Conservation (phyloP, 1,140 invertebrate genomes). For the Lordiphosa stackelbergi region DNA sequence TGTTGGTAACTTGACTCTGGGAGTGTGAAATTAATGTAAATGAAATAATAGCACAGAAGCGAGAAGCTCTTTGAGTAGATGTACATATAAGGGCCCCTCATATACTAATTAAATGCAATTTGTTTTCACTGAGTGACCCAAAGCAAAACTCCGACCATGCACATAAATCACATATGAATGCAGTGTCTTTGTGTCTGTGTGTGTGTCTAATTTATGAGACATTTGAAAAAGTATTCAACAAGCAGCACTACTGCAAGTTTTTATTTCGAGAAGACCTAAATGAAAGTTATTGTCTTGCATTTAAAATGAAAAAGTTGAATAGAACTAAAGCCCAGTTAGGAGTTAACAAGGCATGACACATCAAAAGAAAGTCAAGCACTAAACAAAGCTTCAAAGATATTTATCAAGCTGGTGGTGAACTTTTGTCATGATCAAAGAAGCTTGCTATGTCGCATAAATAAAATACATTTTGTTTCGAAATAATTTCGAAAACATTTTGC, state of each 20-base stretch:
- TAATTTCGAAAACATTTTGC: too few species aligned
- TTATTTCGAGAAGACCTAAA: conserved; percentile 17
- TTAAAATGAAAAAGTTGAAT: conserved; percentile 24
- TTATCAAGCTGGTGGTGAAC: neutral
- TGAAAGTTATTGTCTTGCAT: conserved; percentile 34
- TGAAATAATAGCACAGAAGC: conserved; percentile 19
- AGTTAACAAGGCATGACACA: conserved; percentile 7
- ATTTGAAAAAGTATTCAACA: conserved; percentile 13
- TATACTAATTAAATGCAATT: conserved; percentile 46
- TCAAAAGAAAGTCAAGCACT: conserved; percentile 7
- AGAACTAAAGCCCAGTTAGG: conserved; percentile 21
- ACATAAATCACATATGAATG: conserved; percentile 31
- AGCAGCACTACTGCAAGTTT: conserved; percentile 11
- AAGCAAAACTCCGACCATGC: conserved; percentile 8
- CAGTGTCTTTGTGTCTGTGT: conserved; percentile 3
- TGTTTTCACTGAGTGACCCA: conserved; percentile 33
- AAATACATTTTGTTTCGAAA: too few species aligned
- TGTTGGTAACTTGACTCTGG: conserved; percentile 12
- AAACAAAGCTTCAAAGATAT: conserved; percentile 3
- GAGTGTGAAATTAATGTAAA: conserved; percentile 32
- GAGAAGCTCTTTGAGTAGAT: conserved; percentile 4
- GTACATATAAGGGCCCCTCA: conserved; percentile 27
- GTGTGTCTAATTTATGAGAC: conserved; percentile 25
- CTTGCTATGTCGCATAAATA: neutral
- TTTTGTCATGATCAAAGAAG: conserved; percentile 5